Base-by-base conservation (phyloP, 2,888 invertebrate genomes). In the Darwinula stevensoni region DNA sequence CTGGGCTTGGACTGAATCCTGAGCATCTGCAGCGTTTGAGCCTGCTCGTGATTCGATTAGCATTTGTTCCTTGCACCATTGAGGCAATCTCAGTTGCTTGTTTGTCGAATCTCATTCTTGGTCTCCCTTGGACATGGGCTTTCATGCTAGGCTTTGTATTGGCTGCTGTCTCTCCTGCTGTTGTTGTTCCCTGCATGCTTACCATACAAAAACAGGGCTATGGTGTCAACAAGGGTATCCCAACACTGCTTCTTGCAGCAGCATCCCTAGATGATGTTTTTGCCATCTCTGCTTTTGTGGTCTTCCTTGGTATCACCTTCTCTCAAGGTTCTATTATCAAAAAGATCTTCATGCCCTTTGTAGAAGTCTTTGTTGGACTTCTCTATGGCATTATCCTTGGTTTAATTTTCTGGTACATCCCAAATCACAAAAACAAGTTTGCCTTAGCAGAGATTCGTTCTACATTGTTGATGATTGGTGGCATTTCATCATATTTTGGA, bases 131-230 rank as follows among this genome's bases (percentile, higher is more conserved):
- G 80, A 54, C 63, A 42, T 80, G 75, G 71, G 63, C 62, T 4
- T 63, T 80, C 42, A 61, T 84, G 32, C 57, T 84, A 18, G 84
- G 82, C 14, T 36, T 73, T 22, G 65, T 80, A 36, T 56, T 84
- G 36, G 78, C 82, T 1, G 91, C 88, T 1, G 88, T 94, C 2
- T 82, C 86, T 0, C 91, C 91, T 1, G 91, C 91, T 3, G 88
- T 94, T n/a, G 73, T 91, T 6, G 88, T 94, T 13, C 86, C 91
- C 0, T 76, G 80, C 41, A 61, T 94, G 37, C 69, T 91, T 49
- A 61, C 72, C 17, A 58, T 91, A 13, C 64, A 84, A 11, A 65
- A 64, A 35, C 72, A 72, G 47, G 80, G 78, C 3, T 82, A 80
- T 46, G 91, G 91, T 1, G 72, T 82, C 2, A 73, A 73, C 27